Conservation (phyloP, 2,888 invertebrate species). For the Schizaphis graminum region DNA sequence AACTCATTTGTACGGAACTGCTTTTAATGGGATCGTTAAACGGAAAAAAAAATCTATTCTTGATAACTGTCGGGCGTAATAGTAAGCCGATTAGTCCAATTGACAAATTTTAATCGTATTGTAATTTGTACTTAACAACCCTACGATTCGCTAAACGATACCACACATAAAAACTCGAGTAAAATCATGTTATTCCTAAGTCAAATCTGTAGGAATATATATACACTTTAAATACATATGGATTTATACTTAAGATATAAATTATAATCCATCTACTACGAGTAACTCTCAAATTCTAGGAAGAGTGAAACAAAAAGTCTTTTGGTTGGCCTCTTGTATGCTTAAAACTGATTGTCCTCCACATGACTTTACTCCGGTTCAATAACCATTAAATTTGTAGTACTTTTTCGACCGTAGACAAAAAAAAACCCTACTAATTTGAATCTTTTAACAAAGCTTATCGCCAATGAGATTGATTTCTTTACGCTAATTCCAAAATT, state of each 20-base stretch:
- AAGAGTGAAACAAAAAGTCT: neutral
- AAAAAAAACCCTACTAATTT: neutral
- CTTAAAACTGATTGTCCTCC: neutral
- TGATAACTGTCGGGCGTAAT: neutral
- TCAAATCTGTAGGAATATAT: neutral
- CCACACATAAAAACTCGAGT: neutral
- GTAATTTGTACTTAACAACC: neutral
- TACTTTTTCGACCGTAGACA: no score
- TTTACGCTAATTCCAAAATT: neutral
- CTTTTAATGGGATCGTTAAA: slow-evolving; percentile 28
- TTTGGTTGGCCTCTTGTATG: neutral
- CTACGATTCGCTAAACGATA: neutral
- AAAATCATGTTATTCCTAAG: neutral
- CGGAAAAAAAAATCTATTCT: neutral
- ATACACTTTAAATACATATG: neutral
- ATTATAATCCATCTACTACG: neutral
- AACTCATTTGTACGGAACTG: slow-evolving; percentile 16
- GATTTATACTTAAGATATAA: neutral
- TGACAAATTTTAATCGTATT: neutral
- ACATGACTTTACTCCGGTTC: neutral
- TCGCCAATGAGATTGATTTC: neutral
- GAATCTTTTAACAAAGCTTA: neutral
- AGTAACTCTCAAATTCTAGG: neutral
- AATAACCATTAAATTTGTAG: neutral
- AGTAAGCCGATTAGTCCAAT: slow-evolving; percentile 7